Conservation (phyloP, 2,797 vertebrate species). For the Meda fulgida region DNA sequence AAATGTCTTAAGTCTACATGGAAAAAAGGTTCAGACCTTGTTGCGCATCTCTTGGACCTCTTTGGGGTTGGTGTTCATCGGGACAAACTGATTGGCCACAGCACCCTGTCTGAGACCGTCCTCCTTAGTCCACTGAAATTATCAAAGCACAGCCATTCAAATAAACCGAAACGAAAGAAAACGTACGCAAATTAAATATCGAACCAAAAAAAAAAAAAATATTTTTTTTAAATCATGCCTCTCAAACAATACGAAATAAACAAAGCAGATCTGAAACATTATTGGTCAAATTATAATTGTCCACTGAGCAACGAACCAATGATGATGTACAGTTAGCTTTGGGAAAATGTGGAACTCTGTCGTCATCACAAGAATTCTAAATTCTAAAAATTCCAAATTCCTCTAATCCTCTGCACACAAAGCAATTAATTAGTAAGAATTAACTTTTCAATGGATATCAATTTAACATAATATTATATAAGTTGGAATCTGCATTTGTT, state of each 20-base stretch:
- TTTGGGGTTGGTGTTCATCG: conserved; percentile 97
- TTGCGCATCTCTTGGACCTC: conserved; percentile 99
- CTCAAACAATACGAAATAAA: conserved; percentile 72
- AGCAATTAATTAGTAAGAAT: background rate
- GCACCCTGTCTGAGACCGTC: conserved; percentile 90
- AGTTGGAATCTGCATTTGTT: background rate
- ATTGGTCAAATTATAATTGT: conserved; percentile 56
- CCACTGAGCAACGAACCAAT: conserved; percentile 73
- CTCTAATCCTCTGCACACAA: background rate
- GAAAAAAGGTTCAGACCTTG: conserved; percentile 82
- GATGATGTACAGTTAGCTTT: conserved; percentile 71
- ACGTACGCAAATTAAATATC: conserved; percentile 43
- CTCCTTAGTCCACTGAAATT: conserved; percentile 97
- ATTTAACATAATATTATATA: background rate
- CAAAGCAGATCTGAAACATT: conserved; percentile 63
- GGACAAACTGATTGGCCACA: conserved; percentile 98
- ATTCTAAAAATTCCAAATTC: background rate
- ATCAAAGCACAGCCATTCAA: conserved; percentile 73
- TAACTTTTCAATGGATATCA: no score
- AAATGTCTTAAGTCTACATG: background rate
- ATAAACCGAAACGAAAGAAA: conserved; percentile 39
- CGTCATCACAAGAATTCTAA: background rate
- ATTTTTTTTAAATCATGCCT: conserved; percentile 84
- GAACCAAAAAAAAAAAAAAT: conserved; percentile 31
- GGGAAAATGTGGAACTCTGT: background rate